These are phyloP conservation scores for Cranoglanis bouderius DNA, from an alignment of 2,113 vertebrate genomes.

Conservation along the genomic window DNA sequence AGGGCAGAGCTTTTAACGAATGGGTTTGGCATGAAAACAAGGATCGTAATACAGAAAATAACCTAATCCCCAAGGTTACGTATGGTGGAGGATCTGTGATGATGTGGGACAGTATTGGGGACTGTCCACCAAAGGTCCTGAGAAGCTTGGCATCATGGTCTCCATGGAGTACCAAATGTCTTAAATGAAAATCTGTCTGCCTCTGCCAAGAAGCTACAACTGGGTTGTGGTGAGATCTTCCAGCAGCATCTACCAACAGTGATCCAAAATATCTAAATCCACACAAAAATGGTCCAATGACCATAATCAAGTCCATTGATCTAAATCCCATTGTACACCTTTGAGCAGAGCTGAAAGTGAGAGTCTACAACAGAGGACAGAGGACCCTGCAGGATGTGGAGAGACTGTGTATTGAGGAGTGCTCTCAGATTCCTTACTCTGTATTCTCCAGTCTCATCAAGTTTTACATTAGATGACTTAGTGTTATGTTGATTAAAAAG, in stretches of 20 bases:
- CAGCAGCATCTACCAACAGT: background rate
- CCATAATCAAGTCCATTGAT: background rate
- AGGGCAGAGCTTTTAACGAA: background rate
- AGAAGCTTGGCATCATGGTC: background rate
- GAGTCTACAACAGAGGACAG: background rate
- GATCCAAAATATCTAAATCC: background rate
- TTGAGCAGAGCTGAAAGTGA: background rate
- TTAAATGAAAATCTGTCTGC: background rate
- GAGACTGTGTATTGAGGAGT: background rate
- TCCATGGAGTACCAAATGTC: background rate
- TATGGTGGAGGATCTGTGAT: background rate
- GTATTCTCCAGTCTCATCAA: background rate
- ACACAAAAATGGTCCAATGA: background rate
- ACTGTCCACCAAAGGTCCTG: background rate
- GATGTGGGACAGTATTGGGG: background rate
- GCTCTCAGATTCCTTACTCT: background rate
- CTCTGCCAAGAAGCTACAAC: background rate
- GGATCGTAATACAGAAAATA: background rate
- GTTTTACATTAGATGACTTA: background rate
- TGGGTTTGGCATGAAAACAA: background rate
- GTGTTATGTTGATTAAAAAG: background rate
- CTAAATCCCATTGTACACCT: background rate
- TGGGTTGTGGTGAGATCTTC: background rate
- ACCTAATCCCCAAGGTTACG: background rate
- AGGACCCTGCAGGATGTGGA: background rate